Evolutionary conservation across 2,113 vertebrate genomes (phyloP), one percentile per base, ranked within the genome.

Genomic region (Gymnogyps californianus): DNA sequence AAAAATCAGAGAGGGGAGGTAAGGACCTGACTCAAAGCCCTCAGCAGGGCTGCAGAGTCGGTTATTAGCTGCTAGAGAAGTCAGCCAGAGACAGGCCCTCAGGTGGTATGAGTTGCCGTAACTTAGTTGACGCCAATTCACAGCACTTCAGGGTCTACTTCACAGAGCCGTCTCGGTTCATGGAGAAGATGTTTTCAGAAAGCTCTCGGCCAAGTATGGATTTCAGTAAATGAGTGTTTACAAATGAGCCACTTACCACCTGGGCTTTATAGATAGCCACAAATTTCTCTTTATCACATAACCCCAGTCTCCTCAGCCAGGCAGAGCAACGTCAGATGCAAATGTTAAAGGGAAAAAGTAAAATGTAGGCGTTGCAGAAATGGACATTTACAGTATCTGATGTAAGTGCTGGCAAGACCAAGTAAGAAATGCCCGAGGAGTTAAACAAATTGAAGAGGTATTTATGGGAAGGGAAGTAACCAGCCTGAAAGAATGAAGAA

Each of bases 41-140:
- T 28, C 14, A 4, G 46, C 17, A 11, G 66, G 61, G 62, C 49
- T 76, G 32, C 51, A 11, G 17, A 17, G 40, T 7, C 0, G 0
- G 19, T 13, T 25, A 13, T 36, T 4, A 32, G 49, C 46, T 77
- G 54, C 58, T 49, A 4, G 74, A 76, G 75, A 8, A 59, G 8
- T 11, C 66, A 75, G 46, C 51, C 11, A 3, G 36, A 51, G 31
- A 8, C 9, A 4, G 40, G 8, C 21, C n/a, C 54, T 42, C 44
- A 2, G 46, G 54, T 62, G 66, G 46, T 44, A 51, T 3, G 4
- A 54, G 52, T 21, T 34, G 20, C 75, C 0, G 0, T 10, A 6
- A 54, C 31, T 69, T 38, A 26, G 81, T 9, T 70, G 49, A 11
- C 29, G 59, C 25, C 57, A 20, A 25, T 36, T 57, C 81, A 16